Evolutionary conservation across 1,140 invertebrate genomes (phyloP), one percentile per base, ranked within the genome.

Genomic region (Drosophila persimilis): DNA sequence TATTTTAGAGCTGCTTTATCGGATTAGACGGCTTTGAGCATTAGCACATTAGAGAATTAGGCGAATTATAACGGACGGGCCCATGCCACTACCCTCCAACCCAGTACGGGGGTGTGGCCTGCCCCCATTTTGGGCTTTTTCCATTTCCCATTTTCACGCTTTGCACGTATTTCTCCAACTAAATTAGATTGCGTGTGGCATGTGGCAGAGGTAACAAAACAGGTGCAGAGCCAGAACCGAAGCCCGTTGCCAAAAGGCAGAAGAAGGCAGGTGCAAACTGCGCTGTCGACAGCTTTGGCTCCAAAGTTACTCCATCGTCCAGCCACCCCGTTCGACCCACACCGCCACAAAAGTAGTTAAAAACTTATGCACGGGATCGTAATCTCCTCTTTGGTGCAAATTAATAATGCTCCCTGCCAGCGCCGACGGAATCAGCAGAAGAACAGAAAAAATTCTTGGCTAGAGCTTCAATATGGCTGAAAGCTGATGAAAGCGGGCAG

Each of bases 161-260:
- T 70, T 26, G 75, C 75, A 79, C 79, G 78, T 83, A 66, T 80
- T 57, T 58, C 47, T 51, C 55, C 35, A 73, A 50, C 69, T 61
- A 85, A 85, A 85, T 85, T 86, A 77, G 81, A 85, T 85, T 85
- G 81, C 81, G 81, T 85, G 81, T 63, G 48, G 60, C 66, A 86
- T 86, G 77, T 85, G 77, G 77, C 45, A 69, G 29, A 20, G 17
- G 44, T 24, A 51, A 22, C 4, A 7, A 41, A 57, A 35, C 20
- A 44, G 35, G 22, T 41, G 41, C 50, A 43, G 41, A 46, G 20
- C 26, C 64, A 47, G 58, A 50, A 45, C 66, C 55, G 54, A 48
- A 47, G 26, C 44, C 53, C 55, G 54, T 46, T 45, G 26, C 44
- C 53, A 46, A 41, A 6, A 60, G 24, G 4, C 24, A 5, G 24